Percentiles rank a stretch among this genome's conserved stretches.
These are phyloP conservation scores for Apamea crenata DNA, from an alignment of 2,888 invertebrate species.

Conservation along the genomic window DNA sequence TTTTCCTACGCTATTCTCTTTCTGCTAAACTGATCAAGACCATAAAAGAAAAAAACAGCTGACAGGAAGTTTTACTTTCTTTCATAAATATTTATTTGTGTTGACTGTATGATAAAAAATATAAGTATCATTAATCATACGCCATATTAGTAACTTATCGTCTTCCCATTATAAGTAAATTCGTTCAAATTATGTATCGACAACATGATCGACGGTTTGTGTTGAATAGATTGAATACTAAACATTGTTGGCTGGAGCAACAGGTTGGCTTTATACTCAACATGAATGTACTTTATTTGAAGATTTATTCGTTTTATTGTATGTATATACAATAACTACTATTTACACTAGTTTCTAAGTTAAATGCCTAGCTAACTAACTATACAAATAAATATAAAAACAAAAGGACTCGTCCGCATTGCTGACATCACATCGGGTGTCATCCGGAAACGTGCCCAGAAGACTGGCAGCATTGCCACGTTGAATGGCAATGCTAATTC, in stretches of 20 bases:
- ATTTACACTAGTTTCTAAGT: neutral
- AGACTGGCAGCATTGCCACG: too few relatives aligned
- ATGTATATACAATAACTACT: neutral
- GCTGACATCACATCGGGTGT: too few relatives aligned
- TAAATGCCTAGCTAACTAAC: neutral
- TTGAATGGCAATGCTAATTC: too few relatives aligned
- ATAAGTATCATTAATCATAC: constrained; percentile 22
- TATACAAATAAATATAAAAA: neutral
- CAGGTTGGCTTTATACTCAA: constrained; percentile 19
- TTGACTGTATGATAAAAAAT: constrained; percentile 3
- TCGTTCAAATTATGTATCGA: constrained; percentile 30
- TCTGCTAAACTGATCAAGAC: neutral
- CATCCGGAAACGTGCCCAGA: too few relatives aligned
- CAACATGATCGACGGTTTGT: constrained; percentile 29
- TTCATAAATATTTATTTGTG: neutral
- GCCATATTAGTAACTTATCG: constrained; percentile 15
- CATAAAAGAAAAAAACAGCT: neutral
- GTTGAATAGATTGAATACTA: constrained; percentile 45
- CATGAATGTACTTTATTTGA: constrained; percentile 17
- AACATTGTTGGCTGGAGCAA: constrained; percentile 30
- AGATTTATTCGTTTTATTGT: neutral
- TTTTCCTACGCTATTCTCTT: neutral
- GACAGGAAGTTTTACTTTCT: neutral
- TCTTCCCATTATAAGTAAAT: constrained; percentile 20
- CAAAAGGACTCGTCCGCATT: too few relatives aligned